Conservation (phyloP, 92 coral and sea anemone genomes). For the Bergia sp. region DNA sequence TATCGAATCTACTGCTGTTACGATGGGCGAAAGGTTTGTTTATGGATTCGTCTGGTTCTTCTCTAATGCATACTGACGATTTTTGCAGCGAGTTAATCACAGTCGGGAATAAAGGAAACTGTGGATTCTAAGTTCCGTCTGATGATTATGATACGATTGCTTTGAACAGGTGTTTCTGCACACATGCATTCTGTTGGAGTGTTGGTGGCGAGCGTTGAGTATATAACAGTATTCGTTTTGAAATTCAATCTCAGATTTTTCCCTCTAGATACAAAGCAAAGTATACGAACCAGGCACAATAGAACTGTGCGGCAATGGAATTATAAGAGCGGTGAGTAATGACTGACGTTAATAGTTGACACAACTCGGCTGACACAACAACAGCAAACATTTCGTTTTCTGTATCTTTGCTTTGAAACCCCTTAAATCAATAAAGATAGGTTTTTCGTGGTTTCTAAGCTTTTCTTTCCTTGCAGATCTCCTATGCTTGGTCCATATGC, state of each 20-base stretch:
- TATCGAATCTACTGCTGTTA: slow-evolving; percentile 65
- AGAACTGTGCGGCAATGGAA: slow-evolving; percentile 84
- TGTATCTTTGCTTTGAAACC: background rate
- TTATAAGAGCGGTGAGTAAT: slow-evolving; percentile 78
- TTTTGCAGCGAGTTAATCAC: background rate
- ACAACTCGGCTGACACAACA: too few relatives aligned
- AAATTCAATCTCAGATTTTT: background rate
- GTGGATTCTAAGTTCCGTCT: background rate
- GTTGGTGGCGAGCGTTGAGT: background rate
- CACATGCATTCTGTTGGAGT: background rate
- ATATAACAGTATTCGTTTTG: background rate
- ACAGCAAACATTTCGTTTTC: background rate
- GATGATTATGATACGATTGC: background rate
- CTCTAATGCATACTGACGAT: background rate
- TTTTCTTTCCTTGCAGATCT: slow-evolving; percentile 60
- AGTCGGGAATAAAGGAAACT: background rate
- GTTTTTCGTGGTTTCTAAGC: background rate
- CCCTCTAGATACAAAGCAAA: slow-evolving; percentile 54
- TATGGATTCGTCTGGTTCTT: background rate
- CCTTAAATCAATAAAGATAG: background rate
- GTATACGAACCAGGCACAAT: slow-evolving; percentile 78
- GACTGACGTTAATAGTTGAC: background rate
- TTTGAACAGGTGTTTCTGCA: background rate
- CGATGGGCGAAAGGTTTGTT: slow-evolving; percentile 75
- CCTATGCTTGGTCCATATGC: slow-evolving; percentile 94